Evolutionary conservation across 64 coral and sea anemone genomes (phyloP).

Genomic region (Porites australiensis): DNA sequence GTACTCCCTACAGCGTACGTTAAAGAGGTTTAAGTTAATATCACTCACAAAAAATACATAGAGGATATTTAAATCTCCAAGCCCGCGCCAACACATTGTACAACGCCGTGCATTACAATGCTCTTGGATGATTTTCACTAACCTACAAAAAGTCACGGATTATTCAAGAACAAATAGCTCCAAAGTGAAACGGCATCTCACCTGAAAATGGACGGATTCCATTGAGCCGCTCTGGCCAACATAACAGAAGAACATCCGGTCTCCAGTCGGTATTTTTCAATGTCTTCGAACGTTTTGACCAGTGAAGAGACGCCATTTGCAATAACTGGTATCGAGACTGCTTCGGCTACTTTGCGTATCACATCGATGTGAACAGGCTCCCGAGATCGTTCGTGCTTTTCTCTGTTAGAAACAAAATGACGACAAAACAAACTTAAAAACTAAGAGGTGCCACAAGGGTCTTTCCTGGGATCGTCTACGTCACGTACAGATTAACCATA

Average conservation of each 20-base stretch:
- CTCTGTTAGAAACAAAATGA: constrained; percentile 1
- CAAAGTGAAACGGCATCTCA: background rate
- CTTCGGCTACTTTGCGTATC: constrained; percentile 72
- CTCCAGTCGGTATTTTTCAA: constrained; percentile 80
- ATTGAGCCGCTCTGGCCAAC: constrained; percentile 96
- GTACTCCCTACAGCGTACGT: too few species aligned
- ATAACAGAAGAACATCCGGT: constrained; percentile 92
- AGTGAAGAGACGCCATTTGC: constrained; percentile 89
- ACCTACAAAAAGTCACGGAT: too few species aligned
- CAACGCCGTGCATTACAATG: background rate
- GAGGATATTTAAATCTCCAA: too few species aligned
- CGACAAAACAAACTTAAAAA: background rate
- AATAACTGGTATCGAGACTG: constrained; percentile 89
- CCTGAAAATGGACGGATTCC: constrained; percentile 98
- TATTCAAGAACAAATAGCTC: too few species aligned
- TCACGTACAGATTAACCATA: too few species aligned
- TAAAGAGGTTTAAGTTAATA: too few species aligned
- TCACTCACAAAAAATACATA: too few species aligned
- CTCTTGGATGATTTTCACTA: background rate
- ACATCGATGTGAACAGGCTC: constrained; percentile 86
- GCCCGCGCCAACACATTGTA: background rate
- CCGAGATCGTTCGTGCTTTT: constrained; percentile 88
- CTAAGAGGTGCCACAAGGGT: background rate
- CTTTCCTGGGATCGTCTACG: too few species aligned
- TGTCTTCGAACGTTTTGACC: constrained; percentile 87